phyloP scores from a whole-genome alignment of 1,140 invertebrate genomes.

The Luehdorfia chinensis region DNA sequence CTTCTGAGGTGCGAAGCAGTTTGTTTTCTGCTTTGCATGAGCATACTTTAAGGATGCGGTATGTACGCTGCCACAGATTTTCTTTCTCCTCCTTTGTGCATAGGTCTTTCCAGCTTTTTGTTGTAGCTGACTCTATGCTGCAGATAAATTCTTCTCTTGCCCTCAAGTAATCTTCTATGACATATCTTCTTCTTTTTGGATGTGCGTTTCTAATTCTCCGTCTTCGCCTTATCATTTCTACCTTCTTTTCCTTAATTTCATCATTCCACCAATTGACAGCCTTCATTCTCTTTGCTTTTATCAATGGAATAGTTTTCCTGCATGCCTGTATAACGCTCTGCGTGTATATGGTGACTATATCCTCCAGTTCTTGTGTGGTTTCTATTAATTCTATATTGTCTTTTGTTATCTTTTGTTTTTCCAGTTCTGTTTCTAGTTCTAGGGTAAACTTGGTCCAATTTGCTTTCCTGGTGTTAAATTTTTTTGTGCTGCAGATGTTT shows the following conservation, averaged over 20 bases:
- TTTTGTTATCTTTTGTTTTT: not conserved
- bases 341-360: not conserved
- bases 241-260: not conserved
- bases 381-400: not conserved
- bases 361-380: not conserved
- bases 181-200: not conserved
- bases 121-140: too few species aligned
- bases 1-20: too few species aligned
- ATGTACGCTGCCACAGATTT: too few species aligned
- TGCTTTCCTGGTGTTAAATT: not conserved
- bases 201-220: not conserved
- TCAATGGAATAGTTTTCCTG: not conserved
- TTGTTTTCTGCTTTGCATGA: too few species aligned
- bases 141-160: too few species aligned
- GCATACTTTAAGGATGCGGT: too few species aligned
- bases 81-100: too few species aligned
- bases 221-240: not conserved
- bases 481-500: too few species aligned
- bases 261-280: not conserved
- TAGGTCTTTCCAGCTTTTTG: not conserved
- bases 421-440: not conserved
- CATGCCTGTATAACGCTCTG: not conserved
- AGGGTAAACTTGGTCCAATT: not conserved
- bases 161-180: constrained; percentile 1
- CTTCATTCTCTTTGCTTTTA: not conserved